Base-by-base conservation (phyloP, 1,140 invertebrate species). In the Galendromus occidentalis region DNA sequence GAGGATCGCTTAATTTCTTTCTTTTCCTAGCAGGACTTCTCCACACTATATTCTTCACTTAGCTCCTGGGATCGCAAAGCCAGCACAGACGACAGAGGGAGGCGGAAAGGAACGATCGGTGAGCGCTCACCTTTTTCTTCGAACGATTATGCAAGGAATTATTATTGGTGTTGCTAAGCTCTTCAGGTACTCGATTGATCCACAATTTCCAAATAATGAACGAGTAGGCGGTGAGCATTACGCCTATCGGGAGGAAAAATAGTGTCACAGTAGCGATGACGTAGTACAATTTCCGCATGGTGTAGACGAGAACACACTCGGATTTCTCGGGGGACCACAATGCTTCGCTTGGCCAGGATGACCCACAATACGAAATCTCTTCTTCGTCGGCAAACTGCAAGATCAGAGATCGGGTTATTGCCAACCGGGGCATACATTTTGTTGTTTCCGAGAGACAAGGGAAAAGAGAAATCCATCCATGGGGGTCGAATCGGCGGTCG, bases 211-310 rank as follows among this genome's bases (percentile, higher is more conserved):
- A 71, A 28, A 79, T 78, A 42, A 80, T 78, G 44, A 79, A 66
- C 9, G 69, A 64, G 69, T 80, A 80, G 5, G 78, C 76, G 9
- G 74, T 70, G 0, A 74, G 66, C 79, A 80, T 80, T 17, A 79
- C 71, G 12, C 75, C 41, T 14, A 78, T 74, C 0, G 79, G 79
- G 33, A 79, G 65, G 69, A 79, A 79, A 72, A 77, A 80, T n/a
- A 80, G 68, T 0, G 75, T 73, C 9, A 77, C 69, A 17, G 75
- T 73, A 14, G 79, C 71, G 64, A 76, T 72, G 25, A 75, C 75
- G 69, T 78, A 79, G 68, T 79, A 80, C 7, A 73, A 51, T 51
- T 70, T 68, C 66, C 71, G 73, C 29, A 69, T 39, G 9, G 69
- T 71, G 63, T 70, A 69, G n/a, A 28, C 68, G 2, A 65, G 45